Conservation (phyloP, 2,113 vertebrate genomes). For the Lipotes vexillifer region DNA sequence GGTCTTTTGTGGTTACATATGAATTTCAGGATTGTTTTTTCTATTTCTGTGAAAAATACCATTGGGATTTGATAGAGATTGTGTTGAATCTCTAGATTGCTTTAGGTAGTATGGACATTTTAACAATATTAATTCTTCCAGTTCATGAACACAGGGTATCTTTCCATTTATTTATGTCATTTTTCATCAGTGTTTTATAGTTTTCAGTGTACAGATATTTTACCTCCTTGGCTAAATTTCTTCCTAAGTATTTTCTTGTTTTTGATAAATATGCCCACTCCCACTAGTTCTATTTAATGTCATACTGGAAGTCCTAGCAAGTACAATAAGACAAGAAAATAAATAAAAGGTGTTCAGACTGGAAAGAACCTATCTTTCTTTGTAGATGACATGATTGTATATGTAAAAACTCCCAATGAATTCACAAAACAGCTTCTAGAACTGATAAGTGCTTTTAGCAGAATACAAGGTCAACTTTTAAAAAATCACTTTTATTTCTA, state of each 20-base stretch:
- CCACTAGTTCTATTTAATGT: neutral
- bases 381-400: neutral
- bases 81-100: neutral
- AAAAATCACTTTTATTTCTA: neutral
- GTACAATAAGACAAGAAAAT: neutral
- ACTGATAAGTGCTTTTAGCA: neutral
- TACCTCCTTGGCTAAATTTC: neutral
- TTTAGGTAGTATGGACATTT: neutral
- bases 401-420: neutral
- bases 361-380: neutral
- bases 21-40: too few relatives aligned
- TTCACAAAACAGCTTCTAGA: neutral
- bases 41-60: too few relatives aligned
- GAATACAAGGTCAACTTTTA: neutral
- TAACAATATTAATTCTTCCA: neutral
- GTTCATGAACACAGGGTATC: neutral
- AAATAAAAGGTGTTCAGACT: neutral
- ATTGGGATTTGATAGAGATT: neutral
- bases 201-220: neutral
- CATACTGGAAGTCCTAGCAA: neutral
- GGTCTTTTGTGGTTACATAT: too few relatives aligned
- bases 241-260: neutral
- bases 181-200: neutral
- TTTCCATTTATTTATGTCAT: neutral
- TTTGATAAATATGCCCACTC: neutral